Conservation (phyloP, 2,797 vertebrate genomes). For the Myioborus melanocephalus region DNA sequence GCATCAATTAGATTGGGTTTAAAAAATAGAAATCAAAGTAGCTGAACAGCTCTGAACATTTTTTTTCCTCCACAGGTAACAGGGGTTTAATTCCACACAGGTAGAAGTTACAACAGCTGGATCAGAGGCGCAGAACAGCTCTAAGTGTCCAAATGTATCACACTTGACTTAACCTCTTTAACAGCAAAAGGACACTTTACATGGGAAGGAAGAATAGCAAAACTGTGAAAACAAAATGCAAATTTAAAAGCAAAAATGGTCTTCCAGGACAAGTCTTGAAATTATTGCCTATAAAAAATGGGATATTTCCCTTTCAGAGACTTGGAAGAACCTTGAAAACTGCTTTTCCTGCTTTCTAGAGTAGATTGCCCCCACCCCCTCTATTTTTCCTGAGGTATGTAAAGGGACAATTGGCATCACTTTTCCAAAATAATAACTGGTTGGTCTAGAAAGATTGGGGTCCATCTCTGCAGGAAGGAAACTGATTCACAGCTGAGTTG, state of each 20-base stretch:
- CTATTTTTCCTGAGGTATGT: rapidly evolving
- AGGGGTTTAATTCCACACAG: not conserved
- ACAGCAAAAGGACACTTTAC: not conserved
- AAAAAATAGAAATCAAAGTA: constrained; percentile 9
- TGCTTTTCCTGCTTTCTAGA: not conserved
- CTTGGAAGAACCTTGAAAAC: not conserved
- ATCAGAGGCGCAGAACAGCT: not conserved
- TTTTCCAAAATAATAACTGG: not conserved
- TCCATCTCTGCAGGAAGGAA: not conserved
- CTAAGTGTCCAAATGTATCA: not conserved
- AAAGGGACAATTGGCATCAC: not conserved
- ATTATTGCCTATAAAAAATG: not conserved
- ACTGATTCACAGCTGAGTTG: not conserved
- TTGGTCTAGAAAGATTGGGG: not conserved
- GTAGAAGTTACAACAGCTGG: not conserved
- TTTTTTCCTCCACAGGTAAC: not conserved
- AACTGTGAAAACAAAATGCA: not conserved
- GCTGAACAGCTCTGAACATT: not conserved
- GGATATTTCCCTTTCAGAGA: not conserved
- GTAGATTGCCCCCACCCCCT: not conserved
- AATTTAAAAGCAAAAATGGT: not conserved
- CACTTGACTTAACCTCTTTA: not conserved
- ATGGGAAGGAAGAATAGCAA: not conserved
- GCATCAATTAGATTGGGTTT: not conserved
- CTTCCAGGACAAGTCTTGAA: not conserved